Base-by-base conservation (phyloP, 2,113 vertebrate genomes). In the Eolophus roseicapilla region DNA sequence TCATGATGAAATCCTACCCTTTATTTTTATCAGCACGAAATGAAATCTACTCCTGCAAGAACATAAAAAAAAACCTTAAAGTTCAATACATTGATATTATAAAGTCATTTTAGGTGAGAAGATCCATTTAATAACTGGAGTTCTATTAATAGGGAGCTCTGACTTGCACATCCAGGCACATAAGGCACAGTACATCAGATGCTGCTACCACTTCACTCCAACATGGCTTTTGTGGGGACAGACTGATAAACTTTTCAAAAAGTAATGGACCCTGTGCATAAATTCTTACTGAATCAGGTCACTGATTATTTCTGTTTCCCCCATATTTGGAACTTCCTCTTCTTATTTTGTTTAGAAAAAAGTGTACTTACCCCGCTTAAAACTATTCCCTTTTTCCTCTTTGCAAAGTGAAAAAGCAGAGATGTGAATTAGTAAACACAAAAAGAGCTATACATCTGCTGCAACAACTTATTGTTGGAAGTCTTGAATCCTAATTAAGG, bases 401-500 rank as follows among this genome's bases (percentile, higher is more conserved):
- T 91, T 11, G 33, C 85, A 97, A 97, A 98, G 91, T 91, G 90
- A 91, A 97, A 98, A 97, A 96, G 46, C 97, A 98, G 97, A 92
- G 52, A 95, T 17, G 63, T 78, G 67, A 96, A 93, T 94, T 95
- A 82, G 88, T 95, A 95, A 97, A 94, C 67, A 91, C 27, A 16
- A 86, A 74, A 74, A 91, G 94, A 88, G 39, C 53, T 82, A 92
- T 73, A 65, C 92, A 89, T 94, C 90, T 71, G 86, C 86, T 92
- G 76, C 90, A 85, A 79, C 19, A 92, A 53, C 76, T 79, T 96
- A 71, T 95, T 96, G 81, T 83, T 94, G 80, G 39, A 92, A 90
- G 81, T 97, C 97, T 98, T 97, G 97, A 98, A 97, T 97, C 96
- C 77, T 92, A 97, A 97, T 98, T 97, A 97, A 93, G 91, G 76